phyloP scores from a whole-genome alignment of 2,888 invertebrate genomes.

The Deilephila elpenor region DNA sequence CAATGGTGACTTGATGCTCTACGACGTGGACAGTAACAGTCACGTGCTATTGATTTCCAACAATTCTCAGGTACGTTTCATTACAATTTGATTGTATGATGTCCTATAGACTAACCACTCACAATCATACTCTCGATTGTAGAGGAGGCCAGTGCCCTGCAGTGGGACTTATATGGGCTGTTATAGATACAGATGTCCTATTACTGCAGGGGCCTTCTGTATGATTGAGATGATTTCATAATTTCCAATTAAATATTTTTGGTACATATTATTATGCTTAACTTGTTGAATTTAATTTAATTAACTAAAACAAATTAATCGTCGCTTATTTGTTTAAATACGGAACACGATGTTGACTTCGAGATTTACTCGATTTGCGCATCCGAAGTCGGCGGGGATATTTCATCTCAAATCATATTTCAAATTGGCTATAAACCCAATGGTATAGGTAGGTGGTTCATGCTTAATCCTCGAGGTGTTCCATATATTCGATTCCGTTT shows the following conservation, averaged over 20 bases:
- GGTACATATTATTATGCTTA: too few species aligned
- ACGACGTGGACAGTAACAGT: slow-evolving; percentile 76
- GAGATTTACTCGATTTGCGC: too few species aligned
- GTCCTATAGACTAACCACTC: neutral
- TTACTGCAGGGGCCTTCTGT: too few species aligned
- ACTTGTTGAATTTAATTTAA: too few species aligned
- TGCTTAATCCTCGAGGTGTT: slow-evolving; percentile 1
- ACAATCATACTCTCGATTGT: neutral
- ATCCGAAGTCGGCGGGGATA: neutral
- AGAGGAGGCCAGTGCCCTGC: too few species aligned
- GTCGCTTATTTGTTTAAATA: too few species aligned
- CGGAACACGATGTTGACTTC: too few species aligned
- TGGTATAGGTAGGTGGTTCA: neutral
- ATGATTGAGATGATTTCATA: too few species aligned
- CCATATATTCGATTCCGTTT: slow-evolving; percentile 19
- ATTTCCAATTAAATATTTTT: too few species aligned
- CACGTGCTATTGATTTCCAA: slow-evolving; percentile 73
- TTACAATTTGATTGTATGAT: neutral
- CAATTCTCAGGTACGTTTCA: slow-evolving; percentile 73
- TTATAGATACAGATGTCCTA: too few species aligned
- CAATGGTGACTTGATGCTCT: slow-evolving; percentile 83
- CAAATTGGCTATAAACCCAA: neutral
- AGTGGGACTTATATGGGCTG: too few species aligned
- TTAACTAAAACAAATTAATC: too few species aligned
- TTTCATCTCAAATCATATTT: neutral